Percentiles rank a stretch among this genome's conserved stretches.
Evolutionary conservation across 2,888 invertebrate species (phyloP).

Genomic region (Cactoblastis cactorum): DNA sequence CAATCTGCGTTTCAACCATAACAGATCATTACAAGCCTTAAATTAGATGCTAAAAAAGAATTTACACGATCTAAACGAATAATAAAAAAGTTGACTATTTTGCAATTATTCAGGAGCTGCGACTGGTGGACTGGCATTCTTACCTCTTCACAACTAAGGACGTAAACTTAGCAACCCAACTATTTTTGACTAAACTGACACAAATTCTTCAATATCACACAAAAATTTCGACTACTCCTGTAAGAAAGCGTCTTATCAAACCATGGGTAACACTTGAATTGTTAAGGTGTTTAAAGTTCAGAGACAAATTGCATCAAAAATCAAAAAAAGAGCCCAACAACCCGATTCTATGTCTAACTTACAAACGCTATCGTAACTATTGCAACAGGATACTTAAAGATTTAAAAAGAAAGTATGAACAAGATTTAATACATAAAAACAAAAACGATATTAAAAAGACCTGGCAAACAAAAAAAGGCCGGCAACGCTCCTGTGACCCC

Average conservation of each 20-base stretch:
- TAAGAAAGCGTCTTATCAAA: no score
- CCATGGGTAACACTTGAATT: no score
- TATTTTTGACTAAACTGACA: neutral
- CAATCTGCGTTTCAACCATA: neutral
- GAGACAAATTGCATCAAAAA: no score
- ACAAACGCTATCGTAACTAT: neutral
- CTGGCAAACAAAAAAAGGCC: no score
- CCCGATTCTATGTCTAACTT: neutral
- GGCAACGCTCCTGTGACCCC: no score
- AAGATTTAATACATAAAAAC: neutral
- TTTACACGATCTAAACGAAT: neutral
- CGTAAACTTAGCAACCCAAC: neutral
- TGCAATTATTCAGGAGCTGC: neutral
- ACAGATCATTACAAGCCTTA: neutral
- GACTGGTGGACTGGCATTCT: neutral
- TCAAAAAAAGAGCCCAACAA: neutral
- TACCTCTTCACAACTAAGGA: neutral
- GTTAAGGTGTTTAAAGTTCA: no score
- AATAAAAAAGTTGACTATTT: neutral
- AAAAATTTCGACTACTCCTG: no score
- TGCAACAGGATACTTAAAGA: neutral
- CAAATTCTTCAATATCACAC: neutral
- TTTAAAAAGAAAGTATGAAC: neutral
- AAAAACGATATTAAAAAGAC: no score
- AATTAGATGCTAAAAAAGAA: neutral